Base-by-base conservation (phyloP, 2,113 vertebrate species). In the Mormoops blainvillei region DNA sequence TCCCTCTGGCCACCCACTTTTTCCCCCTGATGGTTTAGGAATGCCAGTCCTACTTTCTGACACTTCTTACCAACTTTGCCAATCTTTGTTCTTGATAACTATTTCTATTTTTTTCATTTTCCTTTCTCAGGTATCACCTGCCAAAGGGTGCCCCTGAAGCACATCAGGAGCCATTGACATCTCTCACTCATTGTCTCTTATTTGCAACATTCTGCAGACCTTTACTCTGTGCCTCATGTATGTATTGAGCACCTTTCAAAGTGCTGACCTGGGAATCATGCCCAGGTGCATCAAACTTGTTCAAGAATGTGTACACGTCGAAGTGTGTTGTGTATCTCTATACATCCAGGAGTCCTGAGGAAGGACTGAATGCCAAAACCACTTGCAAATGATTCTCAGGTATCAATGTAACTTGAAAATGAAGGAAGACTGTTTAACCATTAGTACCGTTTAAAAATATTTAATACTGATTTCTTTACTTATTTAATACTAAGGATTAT, bases 141-240 rank as follows among this genome's bases (percentile, higher is more conserved):
- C 26, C 50, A 88, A 33, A 36, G 16, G 12, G 22, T 14, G 43
- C 3, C 38, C n/a, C 43, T 12, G 16, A 58, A 80, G 41, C 20
- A 8, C 2, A 6, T 7, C 7, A 13, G 0, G 4, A 56, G 22
- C n/a, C 41, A 12, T 3, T 31, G 33, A 19, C 10, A 18, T 15
- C 10, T n/a, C 54, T 87, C 31, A 6, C 8, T 45, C 50, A 13
- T 9, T 61, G 56, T 68, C 14, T 18, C 24, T 85, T 22, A 33
- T 58, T 52, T 70, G 20, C 68, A 45, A 15, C 20, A 11, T 52
- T 54, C 54, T 61, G 3, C 88, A 5, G 16, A 31, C 19, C 12
- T 87, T n/a, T 12, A 54, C 13, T 38, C n/a, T 38, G 33, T 36
- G 28, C 68, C 41, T 71, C 38, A 16, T 3, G 3, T 68, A 28